Base-by-base conservation (phyloP, 2,888 invertebrate genomes). In the Lithophane leautieri region DNA sequence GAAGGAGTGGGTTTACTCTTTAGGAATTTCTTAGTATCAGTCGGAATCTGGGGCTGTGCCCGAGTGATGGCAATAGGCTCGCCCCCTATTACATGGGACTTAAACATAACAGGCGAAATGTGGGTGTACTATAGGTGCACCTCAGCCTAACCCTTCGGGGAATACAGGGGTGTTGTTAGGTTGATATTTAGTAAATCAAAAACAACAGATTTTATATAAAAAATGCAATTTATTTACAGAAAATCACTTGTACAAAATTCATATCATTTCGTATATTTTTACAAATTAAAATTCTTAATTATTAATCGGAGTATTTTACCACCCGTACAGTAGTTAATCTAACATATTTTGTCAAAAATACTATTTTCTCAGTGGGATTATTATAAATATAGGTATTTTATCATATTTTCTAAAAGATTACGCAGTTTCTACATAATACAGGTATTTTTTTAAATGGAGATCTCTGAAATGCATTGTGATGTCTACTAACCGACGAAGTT, bases 151-250 rank as follows among this genome's bases (percentile, higher is more conserved):
- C 47, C 14, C 12, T 47, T 52, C 2, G 8, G 9, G 14, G 22
- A n/a, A 16, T 28, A 12, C 6, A 22, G n/a, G n/a, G 6, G 40
- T n/a, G 8, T n/a, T 16, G 4, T 40, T 9, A n/a, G 11, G 54
- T 7, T 25, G 54, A 56, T 14, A 2, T 14, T 28, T 8, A 22
- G 14, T 16, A 50, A 66, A 34, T 34, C 0, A 52, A 83, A 88
- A 85, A 81, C 42, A 73, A 76, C 25, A 70, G 1, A 8, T 2
- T 22, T 69, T 85, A 63, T 90, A 89, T 84, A 90, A 91, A 91
- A 91, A 90, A 83, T 91, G 89, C 86, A 84, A 73, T 91, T 89
- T 91, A 91, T 91, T 91, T 90, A 91, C 90, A 88, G 83, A 86
- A 90, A 89, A 86, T 89, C 88, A 87, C 82, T 89, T 89, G 87